Conservation (phyloP, 2,797 vertebrate genomes). For the Labeo calbasu region DNA sequence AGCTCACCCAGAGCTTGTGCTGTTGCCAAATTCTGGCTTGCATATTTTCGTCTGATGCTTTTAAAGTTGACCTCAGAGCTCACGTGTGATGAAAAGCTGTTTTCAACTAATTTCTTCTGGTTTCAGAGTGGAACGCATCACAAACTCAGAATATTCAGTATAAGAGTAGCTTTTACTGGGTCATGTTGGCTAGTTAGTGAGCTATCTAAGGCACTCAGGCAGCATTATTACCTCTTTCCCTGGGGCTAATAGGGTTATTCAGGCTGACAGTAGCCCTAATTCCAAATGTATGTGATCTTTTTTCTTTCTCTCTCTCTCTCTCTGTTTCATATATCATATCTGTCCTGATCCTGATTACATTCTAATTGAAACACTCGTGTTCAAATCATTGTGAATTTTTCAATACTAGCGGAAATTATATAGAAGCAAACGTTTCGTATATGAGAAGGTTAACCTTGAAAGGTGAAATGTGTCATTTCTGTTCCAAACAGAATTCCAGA, state of each 20-base stretch:
- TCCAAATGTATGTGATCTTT: constrained; percentile 35
- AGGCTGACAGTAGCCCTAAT: constrained; percentile 24
- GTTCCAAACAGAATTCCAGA: not conserved
- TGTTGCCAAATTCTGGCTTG: constrained; percentile 55
- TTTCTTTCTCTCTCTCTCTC: constrained; percentile 56
- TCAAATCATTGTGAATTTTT: not conserved
- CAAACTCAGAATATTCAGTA: constrained; percentile 21
- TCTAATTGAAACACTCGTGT: not conserved
- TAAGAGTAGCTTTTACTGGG: constrained; percentile 23
- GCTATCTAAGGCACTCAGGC: constrained; percentile 36
- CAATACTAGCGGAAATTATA: not conserved
- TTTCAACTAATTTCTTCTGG: not conserved
- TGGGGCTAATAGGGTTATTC: constrained; percentile 45
- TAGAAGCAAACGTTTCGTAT: not conserved
- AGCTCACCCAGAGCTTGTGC: constrained; percentile 25
- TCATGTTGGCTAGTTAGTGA: constrained; percentile 12
- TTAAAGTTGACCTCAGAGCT: constrained; percentile 33
- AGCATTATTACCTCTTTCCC: constrained; percentile 32
- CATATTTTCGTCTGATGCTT: constrained; percentile 39
- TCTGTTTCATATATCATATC: constrained; percentile 17
- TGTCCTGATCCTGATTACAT: constrained; percentile 17
- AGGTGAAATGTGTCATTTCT: constrained; percentile 1
- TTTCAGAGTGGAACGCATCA: not conserved
- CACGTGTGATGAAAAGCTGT: not conserved
- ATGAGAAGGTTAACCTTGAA: constrained; percentile 11